Evolutionary conservation across 2,888 invertebrate species (phyloP), one percentile per base, ranked within the genome.

Genomic region (Plutella xylostella): DNA sequence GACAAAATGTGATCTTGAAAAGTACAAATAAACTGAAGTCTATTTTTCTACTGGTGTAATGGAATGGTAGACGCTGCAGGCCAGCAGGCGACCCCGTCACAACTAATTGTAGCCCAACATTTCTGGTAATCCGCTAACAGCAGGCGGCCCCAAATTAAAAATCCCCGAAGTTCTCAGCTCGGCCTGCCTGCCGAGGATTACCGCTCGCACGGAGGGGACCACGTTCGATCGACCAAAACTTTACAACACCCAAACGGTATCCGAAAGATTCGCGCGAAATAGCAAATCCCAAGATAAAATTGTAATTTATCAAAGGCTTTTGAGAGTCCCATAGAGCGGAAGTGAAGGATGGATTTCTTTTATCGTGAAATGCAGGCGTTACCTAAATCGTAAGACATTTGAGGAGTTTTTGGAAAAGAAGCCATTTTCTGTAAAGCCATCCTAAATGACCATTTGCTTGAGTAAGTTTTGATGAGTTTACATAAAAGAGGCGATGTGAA

Each of bases 281-380:
- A 63, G 68, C 57, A 70, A 77, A 77, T 72, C 72, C 75, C 58
- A 60, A 77, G 73, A 79, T 78, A 76, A 78, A 80, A 80, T 72
- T 76, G 80, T 83, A 76, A 82, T 83, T 79, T 80, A 82, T 82
- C 79, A 80, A 75, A 75, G 77, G 80, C 77, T 82, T 82, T 75
- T 67, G 70, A 65, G 56, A 63, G 65, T 67, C 64, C 64, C 71
- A 62, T 72, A 67, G 58, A 74, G 63, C 66, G 68, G 65, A 70
- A 68, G 67, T 68, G 72, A 72, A 66, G 56, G 70, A 72, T 69
- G 68, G 65, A 55, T 61, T 60, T 60, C 58, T 61, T 68, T 74
- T 76, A 76, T 74, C 75, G 65, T 55, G 59, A 63, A 65, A 63
- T 63, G 70, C 73, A 71, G 67, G 52, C 56, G 55, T 62, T 61